Conservation (phyloP, 2,888 invertebrate genomes). For the Dryomyza anilis region DNA sequence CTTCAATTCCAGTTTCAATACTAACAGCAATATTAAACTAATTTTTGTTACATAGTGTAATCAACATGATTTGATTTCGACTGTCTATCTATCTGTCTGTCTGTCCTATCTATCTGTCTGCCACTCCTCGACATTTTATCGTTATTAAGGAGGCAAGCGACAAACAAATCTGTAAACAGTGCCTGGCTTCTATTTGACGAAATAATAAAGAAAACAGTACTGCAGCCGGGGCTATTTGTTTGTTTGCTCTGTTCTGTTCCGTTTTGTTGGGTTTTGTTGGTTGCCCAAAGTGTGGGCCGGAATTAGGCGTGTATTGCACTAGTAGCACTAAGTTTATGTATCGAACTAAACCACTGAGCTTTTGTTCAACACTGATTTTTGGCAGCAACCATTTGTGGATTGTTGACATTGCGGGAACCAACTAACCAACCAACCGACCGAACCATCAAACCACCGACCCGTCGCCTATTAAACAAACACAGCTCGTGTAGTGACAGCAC, state of each 20-base stretch:
- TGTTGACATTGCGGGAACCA: too few species aligned
- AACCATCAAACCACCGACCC: too few species aligned
- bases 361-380: background rate
- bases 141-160: background rate
- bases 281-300: background rate
- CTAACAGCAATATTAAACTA: too few species aligned
- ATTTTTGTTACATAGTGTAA: too few species aligned
- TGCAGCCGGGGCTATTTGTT: background rate
- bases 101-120: background rate
- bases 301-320: background rate
- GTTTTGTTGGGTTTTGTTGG: too few species aligned
- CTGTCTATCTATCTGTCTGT: background rate
- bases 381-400: too few species aligned
- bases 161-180: slow-evolving; percentile 12
- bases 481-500: background rate
- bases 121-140: slow-evolving; percentile 1
- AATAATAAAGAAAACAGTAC: slow-evolving; percentile 3
- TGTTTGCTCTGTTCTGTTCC: background rate
- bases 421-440: too few species aligned
- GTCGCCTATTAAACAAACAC: too few species aligned
- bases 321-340: background rate
- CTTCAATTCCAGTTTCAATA: too few species aligned
- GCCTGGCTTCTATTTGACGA: slow-evolving; percentile 5
- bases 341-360: background rate
- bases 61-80: too few species aligned